Evolutionary conservation across 2,113 vertebrate genomes (phyloP).

Genomic region (Menidia beryllina): DNA sequence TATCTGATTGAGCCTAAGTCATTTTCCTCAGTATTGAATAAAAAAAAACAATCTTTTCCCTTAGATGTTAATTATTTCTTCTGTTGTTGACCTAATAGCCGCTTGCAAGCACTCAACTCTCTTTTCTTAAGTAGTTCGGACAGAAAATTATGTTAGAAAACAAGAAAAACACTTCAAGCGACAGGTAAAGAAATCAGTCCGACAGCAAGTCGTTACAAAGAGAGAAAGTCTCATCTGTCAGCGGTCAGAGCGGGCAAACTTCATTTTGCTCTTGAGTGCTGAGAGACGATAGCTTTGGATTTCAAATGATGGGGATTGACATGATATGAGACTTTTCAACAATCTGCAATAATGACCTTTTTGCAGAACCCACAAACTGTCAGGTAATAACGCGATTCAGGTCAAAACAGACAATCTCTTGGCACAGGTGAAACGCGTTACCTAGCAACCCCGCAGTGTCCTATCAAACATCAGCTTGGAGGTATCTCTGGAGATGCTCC

Average conservation of each 20-base stretch:
- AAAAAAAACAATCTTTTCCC: conserved; percentile 18
- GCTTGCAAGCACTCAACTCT: background rate
- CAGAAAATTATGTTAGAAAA: conserved; percentile 15
- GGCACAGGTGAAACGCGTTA: conserved; percentile 67
- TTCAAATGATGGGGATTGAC: conserved; percentile 64
- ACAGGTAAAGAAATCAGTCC: background rate
- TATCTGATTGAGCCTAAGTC: background rate
- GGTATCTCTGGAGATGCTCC: conserved; percentile 81
- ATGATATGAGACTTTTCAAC: conserved; percentile 78
- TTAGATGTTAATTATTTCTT: conserved; percentile 22
- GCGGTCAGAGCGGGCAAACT: conserved; percentile 39
- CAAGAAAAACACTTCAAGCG: background rate
- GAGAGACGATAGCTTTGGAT: conserved; percentile 67
- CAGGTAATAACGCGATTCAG: conserved; percentile 50
- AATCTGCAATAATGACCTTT: conserved; percentile 77
- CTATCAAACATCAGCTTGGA: conserved; percentile 66
- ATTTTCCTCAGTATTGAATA: conserved; percentile 19
- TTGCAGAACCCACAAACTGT: conserved; percentile 55
- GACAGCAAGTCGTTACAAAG: conserved; percentile 11
- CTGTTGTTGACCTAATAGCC: conserved; percentile 35
- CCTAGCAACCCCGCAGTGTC: conserved; percentile 63
- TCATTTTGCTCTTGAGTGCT: conserved; percentile 63
- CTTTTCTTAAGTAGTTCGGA: background rate
- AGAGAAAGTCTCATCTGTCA: conserved; percentile 65
- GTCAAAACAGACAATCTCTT: conserved; percentile 66